Evolutionary conservation across 2,797 vertebrate genomes (phyloP), one percentile per base, ranked within the genome.

Genomic region (Clarias fuscus): DNA sequence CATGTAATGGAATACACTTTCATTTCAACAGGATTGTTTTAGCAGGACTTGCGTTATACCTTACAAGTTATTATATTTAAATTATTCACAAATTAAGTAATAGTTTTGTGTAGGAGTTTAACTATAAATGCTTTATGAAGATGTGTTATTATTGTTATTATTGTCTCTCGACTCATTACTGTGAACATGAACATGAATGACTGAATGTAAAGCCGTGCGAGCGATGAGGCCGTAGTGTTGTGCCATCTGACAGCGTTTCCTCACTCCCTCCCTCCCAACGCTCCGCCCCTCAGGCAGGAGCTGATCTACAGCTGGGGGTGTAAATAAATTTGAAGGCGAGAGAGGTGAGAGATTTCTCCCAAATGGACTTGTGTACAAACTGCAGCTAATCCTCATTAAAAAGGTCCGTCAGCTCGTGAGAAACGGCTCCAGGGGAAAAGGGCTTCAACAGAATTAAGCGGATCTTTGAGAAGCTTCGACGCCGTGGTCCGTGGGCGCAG

Each of bases 331-430:
- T n/a, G 33, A 37, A 78, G 76, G 58, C 20, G 59, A 40, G 58
- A 58, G n/a, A 43, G 59, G 77, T n/a, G 33, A 64, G 59, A 64
- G 77, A 64, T 80, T 64, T 80, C 58, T 40, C 56, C 76, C 20
- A 61, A 79, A 79, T 4, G 5, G 58, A 61, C 76, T 3, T 61
- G 30, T 71, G n/a, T 72, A 83, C 79, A 82, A 84, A 43, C 24
- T 89, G 68, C 82, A 75, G 62, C 7, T 86, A 53, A 77, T 59
- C 75, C 75, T 77, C 75, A 77, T 77, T 77, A 77, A 77, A 77
- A 77, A 20, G 27, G 27, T 13, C 75, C 43, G 18, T 59, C 53
- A 37, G 75, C 15, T 30, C 2, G 3, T 22, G 75, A 77, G 75
- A 22, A 59, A 59, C 53, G 1, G 75, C 75, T 33, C 53, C 5